phyloP scores from a whole-genome alignment of 2,113 vertebrate species.

The Cyprinodon brontotheroides region DNA sequence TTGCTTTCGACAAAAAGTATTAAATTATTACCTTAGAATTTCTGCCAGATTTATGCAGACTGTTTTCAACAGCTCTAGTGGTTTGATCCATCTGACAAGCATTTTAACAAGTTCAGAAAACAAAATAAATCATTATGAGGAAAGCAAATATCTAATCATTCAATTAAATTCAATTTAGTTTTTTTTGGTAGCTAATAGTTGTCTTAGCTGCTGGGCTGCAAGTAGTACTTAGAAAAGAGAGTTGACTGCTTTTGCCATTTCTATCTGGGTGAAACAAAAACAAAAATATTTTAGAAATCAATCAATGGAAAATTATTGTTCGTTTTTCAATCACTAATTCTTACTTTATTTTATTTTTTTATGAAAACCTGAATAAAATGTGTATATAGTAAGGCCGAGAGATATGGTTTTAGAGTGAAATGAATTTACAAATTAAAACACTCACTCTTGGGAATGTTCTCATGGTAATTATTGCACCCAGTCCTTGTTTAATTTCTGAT shows the following conservation, averaged over 20 bases:
- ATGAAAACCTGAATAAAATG: neutral
- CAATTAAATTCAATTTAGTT: too few species aligned
- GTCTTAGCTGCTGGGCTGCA: neutral
- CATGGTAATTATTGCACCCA: neutral
- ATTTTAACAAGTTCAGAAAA: neutral
- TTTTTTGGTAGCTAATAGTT: neutral
- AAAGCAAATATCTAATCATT: neutral
- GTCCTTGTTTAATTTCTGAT: constrained; percentile 1
- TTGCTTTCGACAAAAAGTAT: neutral
- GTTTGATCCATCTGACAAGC: neutral
- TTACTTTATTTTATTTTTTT: neutral
- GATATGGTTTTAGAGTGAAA: neutral
- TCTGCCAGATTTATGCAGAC: neutral
- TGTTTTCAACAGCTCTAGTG: neutral
- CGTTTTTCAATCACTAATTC: neutral
- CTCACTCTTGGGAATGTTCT: neutral
- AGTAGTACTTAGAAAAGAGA: neutral
- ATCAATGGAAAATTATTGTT: neutral
- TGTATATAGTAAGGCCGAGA: neutral
- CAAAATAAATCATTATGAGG: neutral
- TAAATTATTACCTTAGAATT: neutral
- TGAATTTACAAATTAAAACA: neutral
- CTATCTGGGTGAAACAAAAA: neutral
- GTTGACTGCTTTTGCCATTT: neutral
- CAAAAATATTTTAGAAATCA: neutral